Conservation (phyloP, 2,113 vertebrate species). For the Corythornis vintsioides region DNA sequence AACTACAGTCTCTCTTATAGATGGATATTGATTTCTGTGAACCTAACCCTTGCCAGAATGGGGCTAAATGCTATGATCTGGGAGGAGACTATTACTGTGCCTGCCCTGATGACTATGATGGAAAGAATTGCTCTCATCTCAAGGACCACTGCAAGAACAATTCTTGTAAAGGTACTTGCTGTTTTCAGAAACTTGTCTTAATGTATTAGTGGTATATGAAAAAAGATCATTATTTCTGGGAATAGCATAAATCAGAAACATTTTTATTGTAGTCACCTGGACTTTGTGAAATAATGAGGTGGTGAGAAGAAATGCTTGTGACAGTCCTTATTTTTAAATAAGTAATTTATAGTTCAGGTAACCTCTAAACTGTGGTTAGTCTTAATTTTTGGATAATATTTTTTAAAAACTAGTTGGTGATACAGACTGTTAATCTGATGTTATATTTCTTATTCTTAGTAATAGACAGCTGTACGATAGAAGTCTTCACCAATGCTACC, state of each 20-base stretch:
- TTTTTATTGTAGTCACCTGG: not conserved
- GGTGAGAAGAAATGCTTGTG: not conserved
- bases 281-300: not conserved
- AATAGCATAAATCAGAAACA: not conserved
- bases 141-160: constrained; percentile 91
- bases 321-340: not conserved
- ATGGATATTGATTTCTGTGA: constrained; percentile 85
- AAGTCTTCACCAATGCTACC: constrained; percentile 81
- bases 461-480: constrained; percentile 92
- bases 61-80: constrained; percentile 85
- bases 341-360: not conserved
- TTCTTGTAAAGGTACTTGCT: constrained; percentile 84
- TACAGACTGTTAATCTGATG: not conserved
- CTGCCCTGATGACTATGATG: constrained; percentile 88
- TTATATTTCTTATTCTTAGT: constrained; percentile 71
- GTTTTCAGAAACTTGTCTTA: not conserved
- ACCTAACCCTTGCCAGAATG: constrained; percentile 89
- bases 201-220: not conserved
- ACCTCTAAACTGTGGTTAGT: not conserved
- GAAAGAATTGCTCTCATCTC: constrained; percentile 91
- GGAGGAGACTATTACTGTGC: constrained; percentile 89
- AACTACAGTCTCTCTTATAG: constrained; percentile 57
- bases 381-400: not conserved
- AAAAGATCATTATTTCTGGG: not conserved
- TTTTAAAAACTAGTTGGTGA: not conserved